Conservation (phyloP, 2,113 vertebrate species). For the Atlantisia rogersi region DNA sequence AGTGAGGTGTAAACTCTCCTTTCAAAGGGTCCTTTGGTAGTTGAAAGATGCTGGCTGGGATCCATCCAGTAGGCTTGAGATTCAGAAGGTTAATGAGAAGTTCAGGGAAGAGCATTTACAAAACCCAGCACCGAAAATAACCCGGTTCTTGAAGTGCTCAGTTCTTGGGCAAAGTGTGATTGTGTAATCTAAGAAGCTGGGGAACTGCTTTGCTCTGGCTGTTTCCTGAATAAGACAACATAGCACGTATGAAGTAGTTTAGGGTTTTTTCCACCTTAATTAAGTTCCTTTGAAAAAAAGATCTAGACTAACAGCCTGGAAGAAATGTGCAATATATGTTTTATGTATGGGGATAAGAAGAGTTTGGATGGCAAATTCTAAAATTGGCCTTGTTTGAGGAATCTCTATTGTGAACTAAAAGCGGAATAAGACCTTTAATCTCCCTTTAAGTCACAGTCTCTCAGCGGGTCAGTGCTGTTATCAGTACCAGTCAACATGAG, state of each 20-base stretch:
- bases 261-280: background rate
- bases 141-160: slow-evolving; percentile 19
- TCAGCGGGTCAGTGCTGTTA: background rate
- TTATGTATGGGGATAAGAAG: background rate
- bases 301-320: background rate
- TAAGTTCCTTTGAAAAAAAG: background rate
- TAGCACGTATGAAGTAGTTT: background rate
- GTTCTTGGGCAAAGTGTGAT: background rate
- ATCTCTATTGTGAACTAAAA: background rate
- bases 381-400: background rate
- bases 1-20: slow-evolving; percentile 35
- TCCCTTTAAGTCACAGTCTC: background rate
- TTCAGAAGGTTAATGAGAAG: slow-evolving; percentile 63
- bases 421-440: background rate
- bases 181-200: background rate
- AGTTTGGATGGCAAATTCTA: background rate
- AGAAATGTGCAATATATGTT: background rate
- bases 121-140: slow-evolving; percentile 21
- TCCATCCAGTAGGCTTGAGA: slow-evolving; percentile 32
- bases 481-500: background rate
- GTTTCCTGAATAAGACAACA: background rate
- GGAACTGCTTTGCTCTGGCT: background rate
- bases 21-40: slow-evolving; percentile 34
- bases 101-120: slow-evolving; percentile 52
- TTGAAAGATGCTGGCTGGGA: slow-evolving; percentile 52